phyloP scores from a whole-genome alignment of 2,888 invertebrate species.

The Venustoraphidia nigricollis region DNA sequence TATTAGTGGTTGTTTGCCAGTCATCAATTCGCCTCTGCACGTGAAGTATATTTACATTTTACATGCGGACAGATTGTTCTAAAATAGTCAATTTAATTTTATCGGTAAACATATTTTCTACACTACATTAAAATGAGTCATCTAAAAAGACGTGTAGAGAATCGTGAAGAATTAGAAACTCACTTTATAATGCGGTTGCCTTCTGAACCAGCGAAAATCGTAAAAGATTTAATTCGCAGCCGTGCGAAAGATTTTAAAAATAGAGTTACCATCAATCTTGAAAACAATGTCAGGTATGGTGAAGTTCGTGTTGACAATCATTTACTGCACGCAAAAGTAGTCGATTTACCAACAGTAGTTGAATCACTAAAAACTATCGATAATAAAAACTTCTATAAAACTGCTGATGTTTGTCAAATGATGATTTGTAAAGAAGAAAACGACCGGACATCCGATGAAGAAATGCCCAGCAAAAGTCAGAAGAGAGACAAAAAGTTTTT shows the following conservation, averaged over 20 bases:
- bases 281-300: constrained; percentile 77
- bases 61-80: no score
- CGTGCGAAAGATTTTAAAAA: constrained; percentile 69
- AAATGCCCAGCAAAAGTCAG: constrained; percentile 61
- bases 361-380: constrained; percentile 95
- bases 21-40: no score
- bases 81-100: no score
- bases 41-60: no score
- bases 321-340: constrained; percentile 71
- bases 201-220: constrained; percentile 56
- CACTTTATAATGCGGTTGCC: constrained; percentile 72
- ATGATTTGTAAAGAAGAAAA: constrained; percentile 83
- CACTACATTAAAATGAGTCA: neutral
- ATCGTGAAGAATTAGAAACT: constrained; percentile 59
- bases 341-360: constrained; percentile 85
- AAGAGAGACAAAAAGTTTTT: constrained; percentile 91
- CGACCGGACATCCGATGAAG: constrained; percentile 62
- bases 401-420: constrained; percentile 88
- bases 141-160: constrained; percentile 17
- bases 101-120: no score
- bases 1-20: no score
- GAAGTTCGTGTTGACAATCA: constrained; percentile 81
- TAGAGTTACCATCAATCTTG: constrained; percentile 67
- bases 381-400: constrained; percentile 92
- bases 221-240: constrained; percentile 59